These are phyloP conservation scores for Triplophysa bombifrons DNA, from an alignment of 2,797 vertebrate species.

Conservation along the genomic window DNA sequence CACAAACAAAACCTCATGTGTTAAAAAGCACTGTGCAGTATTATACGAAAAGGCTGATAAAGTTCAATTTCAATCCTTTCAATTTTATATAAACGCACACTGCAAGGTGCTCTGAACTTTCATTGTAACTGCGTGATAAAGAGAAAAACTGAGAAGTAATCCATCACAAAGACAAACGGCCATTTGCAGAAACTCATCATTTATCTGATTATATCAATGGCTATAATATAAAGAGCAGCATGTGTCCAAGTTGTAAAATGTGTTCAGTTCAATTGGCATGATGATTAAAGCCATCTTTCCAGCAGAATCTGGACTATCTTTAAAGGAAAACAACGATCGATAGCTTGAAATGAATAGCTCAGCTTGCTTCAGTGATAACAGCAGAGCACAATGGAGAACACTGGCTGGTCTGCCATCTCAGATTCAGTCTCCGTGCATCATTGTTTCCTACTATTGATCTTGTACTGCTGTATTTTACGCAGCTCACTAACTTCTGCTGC, in stretches of 20 bases:
- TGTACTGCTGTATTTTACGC: slow-evolving; percentile 1
- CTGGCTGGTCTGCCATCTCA: slow-evolving; percentile 11
- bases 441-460: slow-evolving; percentile 35
- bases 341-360: slow-evolving; percentile 27
- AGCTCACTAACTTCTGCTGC: slow-evolving; percentile 11
- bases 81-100: background rate
- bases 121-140: background rate
- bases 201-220: slow-evolving; percentile 18
- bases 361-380: slow-evolving; percentile 17
- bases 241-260: background rate
- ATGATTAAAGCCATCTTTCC: slow-evolving; percentile 27
- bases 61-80: background rate
- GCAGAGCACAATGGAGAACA: slow-evolving; percentile 17
- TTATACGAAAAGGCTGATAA: background rate
- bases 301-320: slow-evolving; percentile 17
- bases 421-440: background rate
- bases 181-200: slow-evolving; percentile 1
- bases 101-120: background rate
- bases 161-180: slow-evolving; percentile 15
- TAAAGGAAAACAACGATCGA: slow-evolving; percentile 24
- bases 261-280: background rate
- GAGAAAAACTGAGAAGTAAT: background rate
- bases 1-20: background rate
- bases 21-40: background rate
- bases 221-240: background rate